Conservation (phyloP, 64 coral and sea anemone species). For the Pocillopora verrucosa region DNA sequence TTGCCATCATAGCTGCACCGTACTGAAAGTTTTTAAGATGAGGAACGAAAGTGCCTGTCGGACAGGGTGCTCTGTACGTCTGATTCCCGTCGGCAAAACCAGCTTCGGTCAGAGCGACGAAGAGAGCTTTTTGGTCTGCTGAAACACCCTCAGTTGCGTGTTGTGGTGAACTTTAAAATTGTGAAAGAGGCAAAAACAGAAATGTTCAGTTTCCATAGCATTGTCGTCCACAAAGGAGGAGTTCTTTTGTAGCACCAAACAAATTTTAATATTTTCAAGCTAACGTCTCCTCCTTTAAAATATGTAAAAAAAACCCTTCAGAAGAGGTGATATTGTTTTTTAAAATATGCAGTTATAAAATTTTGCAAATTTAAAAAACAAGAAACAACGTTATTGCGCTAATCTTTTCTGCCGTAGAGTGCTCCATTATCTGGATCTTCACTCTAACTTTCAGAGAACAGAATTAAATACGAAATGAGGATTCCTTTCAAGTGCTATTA, state of each 20-base stretch:
- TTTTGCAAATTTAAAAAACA: too few relatives aligned
- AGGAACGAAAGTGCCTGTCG: conserved; percentile 1
- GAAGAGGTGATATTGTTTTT: too few relatives aligned
- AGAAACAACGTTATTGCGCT: too few relatives aligned
- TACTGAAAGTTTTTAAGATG: conserved; percentile 4
- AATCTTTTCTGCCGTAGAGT: too few relatives aligned
- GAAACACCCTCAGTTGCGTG: conserved; percentile 4
- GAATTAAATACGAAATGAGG: too few relatives aligned
- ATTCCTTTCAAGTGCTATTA: background rate
- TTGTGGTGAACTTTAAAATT: conserved; percentile 19
- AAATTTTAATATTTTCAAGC: too few relatives aligned
- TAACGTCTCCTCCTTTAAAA: too few relatives aligned
- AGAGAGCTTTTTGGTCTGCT: background rate
- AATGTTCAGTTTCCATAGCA: background rate
- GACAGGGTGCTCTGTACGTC: background rate
- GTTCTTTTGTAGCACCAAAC: background rate
- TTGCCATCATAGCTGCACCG: background rate
- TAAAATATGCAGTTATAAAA: too few relatives aligned
- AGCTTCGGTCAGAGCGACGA: background rate
- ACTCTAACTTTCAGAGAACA: too few relatives aligned
- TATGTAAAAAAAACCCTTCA: too few relatives aligned
- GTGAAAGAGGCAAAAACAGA: background rate
- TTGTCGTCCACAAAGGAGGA: background rate
- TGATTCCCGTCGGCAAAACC: conserved; percentile 4
- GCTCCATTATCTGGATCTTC: too few relatives aligned